Evolutionary conservation across 2,888 invertebrate genomes (phyloP), one percentile per base, ranked within the genome.

Genomic region (Oscheius myriophilus): DNA sequence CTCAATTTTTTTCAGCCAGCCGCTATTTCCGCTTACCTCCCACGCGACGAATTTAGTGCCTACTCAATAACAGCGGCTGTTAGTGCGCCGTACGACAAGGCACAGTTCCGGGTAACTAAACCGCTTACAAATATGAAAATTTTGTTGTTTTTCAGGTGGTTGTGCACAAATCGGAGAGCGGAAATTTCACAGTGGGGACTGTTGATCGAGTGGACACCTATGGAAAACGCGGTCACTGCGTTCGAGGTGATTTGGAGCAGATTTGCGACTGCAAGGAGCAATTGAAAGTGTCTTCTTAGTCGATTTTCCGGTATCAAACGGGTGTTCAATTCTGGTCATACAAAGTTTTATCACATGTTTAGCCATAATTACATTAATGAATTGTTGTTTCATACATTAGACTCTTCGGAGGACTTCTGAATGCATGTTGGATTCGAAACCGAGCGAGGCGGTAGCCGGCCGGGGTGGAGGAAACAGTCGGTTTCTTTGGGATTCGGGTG

Each of bases 241-340:
- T 63, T 1, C 39, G 61, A 26, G 61, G 61, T 12, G 61, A 61
- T n/a, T 25, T 61, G n/a, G 46, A 46, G 16, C 61, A 46, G 0
- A n/a, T 61, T n/a, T 61, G 61, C 39, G 61, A 61, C 9, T 61
- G 61, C 21, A 61, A 61, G n/a, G 23, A 59, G 26, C 45, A 61
- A 41, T 2, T 12, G 33, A 33, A 33, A 33, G 33, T 6, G 4
- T 33, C 33, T 33, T 33, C 33, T 33, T 33, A 33, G 9, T 33
- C 33, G 33, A 33, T 9, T 33, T 33, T 33, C 33, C 33, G 33
- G 33, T 33, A 33, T 9, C 33, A 9, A 6, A 33, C 33, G 33
- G 33, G 33, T 33, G n/a, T 33, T 33, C 4, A 33, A 33, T 33
- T 33, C 33, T 33, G 33, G 33, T 33, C 33, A 33, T 33, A 6